Conservation (phyloP, 37 sponge, comb jelly and placozoan species). For the Theonella swinhoei region DNA sequence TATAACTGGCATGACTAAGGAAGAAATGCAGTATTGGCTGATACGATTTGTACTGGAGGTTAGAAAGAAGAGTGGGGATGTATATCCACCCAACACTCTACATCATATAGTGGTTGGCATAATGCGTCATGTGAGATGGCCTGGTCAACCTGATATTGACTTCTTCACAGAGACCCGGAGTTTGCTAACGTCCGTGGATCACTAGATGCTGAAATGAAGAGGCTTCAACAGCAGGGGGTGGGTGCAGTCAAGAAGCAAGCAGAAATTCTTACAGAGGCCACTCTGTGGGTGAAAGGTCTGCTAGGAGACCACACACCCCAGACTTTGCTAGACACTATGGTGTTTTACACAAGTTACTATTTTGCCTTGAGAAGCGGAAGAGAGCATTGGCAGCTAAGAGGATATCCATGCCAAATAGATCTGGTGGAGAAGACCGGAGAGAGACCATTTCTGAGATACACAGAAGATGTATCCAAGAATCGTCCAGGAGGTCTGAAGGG, state of each 20-base stretch:
- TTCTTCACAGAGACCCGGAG: constrained; percentile 33
- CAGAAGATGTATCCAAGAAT: constrained; percentile 44
- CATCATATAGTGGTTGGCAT: constrained; percentile 1
- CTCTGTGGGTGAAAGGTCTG: constrained; percentile 37
- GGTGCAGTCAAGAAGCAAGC: constrained; percentile 19
- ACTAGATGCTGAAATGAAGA: constrained; percentile 58
- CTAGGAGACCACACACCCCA: constrained; percentile 22
- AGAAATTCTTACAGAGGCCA: constrained; percentile 16
- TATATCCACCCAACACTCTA: constrained; percentile 7
- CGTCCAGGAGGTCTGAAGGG: constrained; percentile 33
- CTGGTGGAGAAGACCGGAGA: constrained; percentile 28
- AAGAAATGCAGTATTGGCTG: too few species aligned
- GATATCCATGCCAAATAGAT: constrained; percentile 25
- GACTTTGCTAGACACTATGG: constrained; percentile 35
- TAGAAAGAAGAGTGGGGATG: constrained; percentile 5
- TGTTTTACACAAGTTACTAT: constrained; percentile 32
- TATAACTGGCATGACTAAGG: too few species aligned
- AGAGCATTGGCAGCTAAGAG: constrained; percentile 44
- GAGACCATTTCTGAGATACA: constrained; percentile 21
- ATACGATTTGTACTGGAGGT: neutral
- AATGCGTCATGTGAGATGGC: neutral
- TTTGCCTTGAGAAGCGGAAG: constrained; percentile 50
- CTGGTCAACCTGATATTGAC: neutral
- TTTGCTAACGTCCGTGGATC: constrained; percentile 23
- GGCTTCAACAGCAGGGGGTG: constrained; percentile 11